Evolutionary conservation across 1,140 invertebrate species (phyloP).

Genomic region (Ips typographus): DNA sequence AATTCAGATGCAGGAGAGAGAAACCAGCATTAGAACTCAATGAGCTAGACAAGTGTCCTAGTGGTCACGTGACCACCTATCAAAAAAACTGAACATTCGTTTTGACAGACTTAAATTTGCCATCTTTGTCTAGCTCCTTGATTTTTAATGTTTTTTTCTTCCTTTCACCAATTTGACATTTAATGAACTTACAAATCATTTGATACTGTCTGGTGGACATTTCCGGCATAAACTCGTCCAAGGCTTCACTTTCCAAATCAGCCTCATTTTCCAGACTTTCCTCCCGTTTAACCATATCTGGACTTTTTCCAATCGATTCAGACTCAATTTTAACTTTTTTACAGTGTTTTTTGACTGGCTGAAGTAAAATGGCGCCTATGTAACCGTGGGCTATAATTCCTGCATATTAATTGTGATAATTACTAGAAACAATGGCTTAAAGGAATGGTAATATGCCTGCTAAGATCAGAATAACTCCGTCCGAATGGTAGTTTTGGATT

Average conservation of each 20-base stretch:
- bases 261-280: constrained; percentile 8
- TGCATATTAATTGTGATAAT: neutral
- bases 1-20: neutral
- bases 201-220: constrained; percentile 7
- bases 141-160: no score
- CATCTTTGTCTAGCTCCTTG: no score
- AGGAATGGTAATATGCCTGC: constrained; percentile 37
- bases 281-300: constrained; percentile 24
- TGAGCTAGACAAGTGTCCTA: neutral
- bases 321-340: constrained; percentile 37
- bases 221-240: constrained; percentile 29
- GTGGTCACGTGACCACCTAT: no score
- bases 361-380: constrained; percentile 51
- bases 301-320: constrained; percentile 34
- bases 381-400: constrained; percentile 30
- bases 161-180: no score
- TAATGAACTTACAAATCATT: constrained; percentile 7
- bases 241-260: constrained; percentile 41
- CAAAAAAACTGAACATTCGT: no score
- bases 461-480: constrained; percentile 53
- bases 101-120: no score
- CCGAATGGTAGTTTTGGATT: constrained; percentile 48
- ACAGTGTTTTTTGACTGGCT: constrained; percentile 59
- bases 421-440: neutral
- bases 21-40: neutral